phyloP scores from a whole-genome alignment of 2,888 invertebrate species.

The Octonoba sinensis region DNA sequence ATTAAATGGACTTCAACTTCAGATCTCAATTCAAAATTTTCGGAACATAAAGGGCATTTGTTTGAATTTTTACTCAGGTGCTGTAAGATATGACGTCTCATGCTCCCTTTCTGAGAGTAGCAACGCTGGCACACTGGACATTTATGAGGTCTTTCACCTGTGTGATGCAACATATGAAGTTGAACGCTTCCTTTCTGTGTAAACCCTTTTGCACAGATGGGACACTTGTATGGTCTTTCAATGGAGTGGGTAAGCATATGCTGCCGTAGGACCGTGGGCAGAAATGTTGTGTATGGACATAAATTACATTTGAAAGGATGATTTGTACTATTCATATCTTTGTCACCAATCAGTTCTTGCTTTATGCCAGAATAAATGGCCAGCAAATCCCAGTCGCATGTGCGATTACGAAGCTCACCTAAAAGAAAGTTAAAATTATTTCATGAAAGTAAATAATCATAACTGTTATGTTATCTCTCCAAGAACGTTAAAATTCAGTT shows the following conservation, averaged over 20 bases:
- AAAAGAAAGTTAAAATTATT: background rate
- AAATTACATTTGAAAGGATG: conserved; percentile 46
- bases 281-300: conserved; percentile 44
- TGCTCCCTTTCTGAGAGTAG: conserved; percentile 54
- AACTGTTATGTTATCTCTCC: too few relatives aligned
- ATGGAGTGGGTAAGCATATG: conserved; percentile 53
- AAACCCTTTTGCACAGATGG: conserved; percentile 53
- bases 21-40: conserved; percentile 39
- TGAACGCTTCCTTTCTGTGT: conserved; percentile 57
- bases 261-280: conserved; percentile 36
- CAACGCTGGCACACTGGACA: conserved; percentile 55
- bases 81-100: conserved; percentile 52
- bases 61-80: conserved; percentile 47
- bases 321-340: conserved; percentile 25
- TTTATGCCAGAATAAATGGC: conserved; percentile 52
- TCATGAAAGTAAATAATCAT: too few relatives aligned
- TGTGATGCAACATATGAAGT: conserved; percentile 56
- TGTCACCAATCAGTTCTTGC: conserved; percentile 38
- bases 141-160: conserved; percentile 54
- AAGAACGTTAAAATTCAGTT: too few relatives aligned
- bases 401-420: conserved; percentile 37
- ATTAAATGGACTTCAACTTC: conserved; percentile 51
- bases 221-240: conserved; percentile 51
- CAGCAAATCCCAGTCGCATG: conserved; percentile 53
- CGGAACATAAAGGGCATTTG: conserved; percentile 45